Base-by-base conservation (phyloP, 2,113 vertebrate genomes). In the Tauraco erythrolophus region DNA sequence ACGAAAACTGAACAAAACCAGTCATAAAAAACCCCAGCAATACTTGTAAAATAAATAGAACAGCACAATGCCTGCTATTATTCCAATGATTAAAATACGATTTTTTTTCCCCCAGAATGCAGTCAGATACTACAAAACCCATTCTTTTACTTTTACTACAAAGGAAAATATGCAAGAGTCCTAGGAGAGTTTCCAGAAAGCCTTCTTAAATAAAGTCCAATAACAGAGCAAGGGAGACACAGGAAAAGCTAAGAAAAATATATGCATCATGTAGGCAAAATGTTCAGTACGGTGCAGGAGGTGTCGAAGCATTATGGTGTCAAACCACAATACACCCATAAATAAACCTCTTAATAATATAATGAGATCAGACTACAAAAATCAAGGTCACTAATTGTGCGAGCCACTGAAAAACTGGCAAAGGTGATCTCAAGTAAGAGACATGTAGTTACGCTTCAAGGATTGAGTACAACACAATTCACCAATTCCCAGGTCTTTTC, bases 41-140 rank as follows among this genome's bases (percentile, higher is more conserved):
- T 41, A 86, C 77, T 92, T 90, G 80, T 81, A 81, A 95, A 89
- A 96, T 68, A 91, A 83, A 90, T 33, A 13, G 58, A 91, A 94
- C 41, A 51, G 45, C 46, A 93, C 62, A 92, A 84, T 76, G 65
- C n/a, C 46, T 90, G 22, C n/a, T 82, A 84, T 87, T 84, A 84
- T 95, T 87, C 25, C 61, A 84, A 48, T 33, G 31, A 87, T 37
- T 88, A 76, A 76, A 87, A 87, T 37, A 64, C 1, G 0, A 11
- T 1, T 45, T 58, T 86, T 12, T 72, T 46, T 39, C 61, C 5
- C 22, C 51, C 70, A 87, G 25, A 91, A 95, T 35, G 50, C 22
- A 88, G 62, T 60, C 53, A 86, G 33, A 76, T n/a, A 81, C 30
- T 92, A 61, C 25, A 93, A 89, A 94, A 60, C 31, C 37, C 45